Evolutionary conservation across 2,113 vertebrate genomes (phyloP), one percentile per base, ranked within the genome.

Genomic region (Cyphomyrus discorhynchus): DNA sequence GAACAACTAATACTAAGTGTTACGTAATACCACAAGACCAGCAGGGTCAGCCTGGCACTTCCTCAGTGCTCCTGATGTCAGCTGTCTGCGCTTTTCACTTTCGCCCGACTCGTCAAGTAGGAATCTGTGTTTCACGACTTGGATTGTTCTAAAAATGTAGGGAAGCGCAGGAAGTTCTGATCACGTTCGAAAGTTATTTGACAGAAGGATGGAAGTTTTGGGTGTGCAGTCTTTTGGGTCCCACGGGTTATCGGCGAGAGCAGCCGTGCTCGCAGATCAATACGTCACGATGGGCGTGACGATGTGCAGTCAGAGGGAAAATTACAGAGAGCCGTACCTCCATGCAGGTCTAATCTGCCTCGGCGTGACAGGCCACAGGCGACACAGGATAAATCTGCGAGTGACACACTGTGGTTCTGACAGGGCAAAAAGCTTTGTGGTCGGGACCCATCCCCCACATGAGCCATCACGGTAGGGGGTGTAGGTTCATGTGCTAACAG

Each of bases 321-420:
- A 84, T 46, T 24, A 84, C 74, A 39, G 74, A 42, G 74, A 80
- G 17, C n/a, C 10, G 7, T 2, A 45, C 19, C 77, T 45, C 84
- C 85, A 13, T 56, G 46, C 50, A 53, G 47, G 31, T 87, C 50
- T 53, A 42, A 91, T 93, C 91, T 90, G 92, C 92, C 92, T 93
- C 92, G 94, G 94, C 92, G 93, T 89, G 93, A 95, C 70, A 90
- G 91, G 92, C 92, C 93, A 91, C 92, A 92, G 92, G 94, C 93
- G 93, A 83, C 17, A 89, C 93, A 93, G 91, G 92, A 96, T 95
- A 95, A 95, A 96, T 95, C 94, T 94, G 91, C 88, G 91, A 91
- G 93, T 93, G 94, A 94, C 93, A 94, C 93, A 92, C 93, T 92
- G 94, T 94, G 93, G 93, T 91, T 95, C 92, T 91, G 27, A 93